A percentile compares a stretch with the other conserved stretches of the same genome.
Evolutionary conservation across 2,113 vertebrate species (phyloP).

Genomic region (Peromyscus leucopus): DNA sequence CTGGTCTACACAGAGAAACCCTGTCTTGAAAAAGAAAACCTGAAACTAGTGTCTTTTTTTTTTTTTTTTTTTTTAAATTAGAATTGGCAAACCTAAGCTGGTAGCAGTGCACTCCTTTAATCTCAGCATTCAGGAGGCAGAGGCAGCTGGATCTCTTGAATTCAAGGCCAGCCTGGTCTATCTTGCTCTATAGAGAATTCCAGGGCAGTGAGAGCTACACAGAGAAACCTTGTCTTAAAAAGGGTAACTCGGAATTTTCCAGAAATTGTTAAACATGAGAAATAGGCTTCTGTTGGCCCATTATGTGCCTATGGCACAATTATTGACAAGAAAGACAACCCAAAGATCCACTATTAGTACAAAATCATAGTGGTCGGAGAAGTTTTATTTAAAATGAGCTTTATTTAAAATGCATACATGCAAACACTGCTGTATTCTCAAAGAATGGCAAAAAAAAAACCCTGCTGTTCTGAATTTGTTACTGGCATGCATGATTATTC

Average conservation of each 20-base stretch:
- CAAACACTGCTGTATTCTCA: slow-evolving; percentile 36
- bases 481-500: slow-evolving; percentile 20
- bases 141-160: neutral
- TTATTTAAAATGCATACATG: neutral
- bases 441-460: slow-evolving; percentile 42
- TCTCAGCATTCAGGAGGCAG: neutral
- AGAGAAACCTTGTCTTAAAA: too few relatives aligned
- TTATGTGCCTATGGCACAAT: neutral
- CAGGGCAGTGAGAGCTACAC: neutral
- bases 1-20: neutral
- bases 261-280: neutral
- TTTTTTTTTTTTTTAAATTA: neutral
- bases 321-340: slow-evolving; percentile 9
- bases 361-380: slow-evolving; percentile 7
- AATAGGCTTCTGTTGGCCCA: slow-evolving; percentile 15
- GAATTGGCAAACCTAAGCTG: neutral
- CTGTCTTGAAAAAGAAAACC: neutral
- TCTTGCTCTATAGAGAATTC: neutral
- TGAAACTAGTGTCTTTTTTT: neutral
- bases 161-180: neutral
- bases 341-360: slow-evolving; percentile 32
- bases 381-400: slow-evolving; percentile 67
- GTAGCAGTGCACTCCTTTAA: neutral
- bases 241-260: slow-evolving; percentile 30
- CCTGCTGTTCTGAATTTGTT: slow-evolving; percentile 11